Conservation (phyloP, 2,888 invertebrate genomes). For the Crepidodera aurea region DNA sequence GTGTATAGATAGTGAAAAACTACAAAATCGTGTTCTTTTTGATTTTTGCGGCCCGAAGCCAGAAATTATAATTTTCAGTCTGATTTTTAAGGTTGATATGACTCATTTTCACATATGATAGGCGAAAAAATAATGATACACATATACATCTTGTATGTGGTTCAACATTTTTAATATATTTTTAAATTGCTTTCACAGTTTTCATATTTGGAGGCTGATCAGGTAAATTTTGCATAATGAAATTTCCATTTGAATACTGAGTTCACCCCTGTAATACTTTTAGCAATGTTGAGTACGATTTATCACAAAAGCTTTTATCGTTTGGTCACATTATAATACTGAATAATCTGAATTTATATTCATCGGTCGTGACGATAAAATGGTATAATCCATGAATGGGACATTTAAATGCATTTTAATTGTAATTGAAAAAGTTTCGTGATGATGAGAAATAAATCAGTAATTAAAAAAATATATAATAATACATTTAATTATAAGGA, state of each 20-base stretch:
- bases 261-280: conserved; percentile 37
- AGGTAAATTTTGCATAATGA: not conserved
- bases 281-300: conserved; percentile 47
- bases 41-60: no score
- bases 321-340: conserved; percentile 51
- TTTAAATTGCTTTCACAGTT: not conserved
- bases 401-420: conserved; percentile 2
- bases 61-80: no score
- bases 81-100: no score
- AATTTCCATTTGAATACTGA: conserved; percentile 8
- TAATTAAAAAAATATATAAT: no score
- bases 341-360: conserved; percentile 54
- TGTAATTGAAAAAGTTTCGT: not conserved
- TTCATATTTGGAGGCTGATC: not conserved
- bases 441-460: no score
- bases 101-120: no score
- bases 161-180: not conserved
- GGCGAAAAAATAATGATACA: no score
- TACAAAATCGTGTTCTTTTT: no score
- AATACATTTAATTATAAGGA: no score
- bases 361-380: conserved; percentile 16
- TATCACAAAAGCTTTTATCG: conserved; percentile 55
- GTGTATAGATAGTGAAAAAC: no score
- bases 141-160: no score
- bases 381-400: not conserved